Evolutionary conservation across 2,888 invertebrate species (phyloP).

Genomic region (Pristionchus exspectatus): DNA sequence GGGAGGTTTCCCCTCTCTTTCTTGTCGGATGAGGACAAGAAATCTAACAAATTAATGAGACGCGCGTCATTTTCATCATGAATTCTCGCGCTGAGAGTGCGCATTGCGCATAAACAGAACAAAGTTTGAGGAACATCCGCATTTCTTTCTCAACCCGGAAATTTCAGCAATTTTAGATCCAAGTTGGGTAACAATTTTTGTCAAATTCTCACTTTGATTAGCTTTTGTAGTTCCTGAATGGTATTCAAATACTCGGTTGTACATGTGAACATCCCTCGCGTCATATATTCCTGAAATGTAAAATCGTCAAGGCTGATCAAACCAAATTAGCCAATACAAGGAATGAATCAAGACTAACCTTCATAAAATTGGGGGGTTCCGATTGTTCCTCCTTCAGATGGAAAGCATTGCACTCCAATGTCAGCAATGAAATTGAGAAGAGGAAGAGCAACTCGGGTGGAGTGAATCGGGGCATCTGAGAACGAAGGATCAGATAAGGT

Average conservation of each 20-base stretch:
- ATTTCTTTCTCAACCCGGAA: background rate
- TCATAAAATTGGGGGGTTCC: constrained; percentile 30
- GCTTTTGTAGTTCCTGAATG: constrained; percentile 51
- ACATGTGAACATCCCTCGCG: constrained; percentile 23
- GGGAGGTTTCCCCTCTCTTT: background rate
- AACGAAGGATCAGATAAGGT: background rate
- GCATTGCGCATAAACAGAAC: background rate
- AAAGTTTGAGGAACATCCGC: background rate
- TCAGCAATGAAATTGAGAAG: background rate
- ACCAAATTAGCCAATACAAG: background rate
- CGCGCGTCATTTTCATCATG: background rate
- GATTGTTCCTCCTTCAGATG: background rate
- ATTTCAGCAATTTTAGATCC: too few relatives aligned
- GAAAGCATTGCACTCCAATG: background rate
- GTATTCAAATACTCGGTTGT: constrained; percentile 37
- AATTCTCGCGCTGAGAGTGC: background rate
- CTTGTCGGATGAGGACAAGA: background rate
- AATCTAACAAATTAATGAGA: background rate
- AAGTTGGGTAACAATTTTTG: background rate
- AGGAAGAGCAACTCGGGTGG: background rate
- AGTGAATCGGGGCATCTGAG: constrained; percentile 18
- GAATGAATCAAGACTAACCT: background rate
- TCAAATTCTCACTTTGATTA: constrained; percentile 41
- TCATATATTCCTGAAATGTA: constrained; percentile 54
- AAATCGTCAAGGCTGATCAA: background rate